Evolutionary conservation across 1,140 invertebrate genomes (phyloP).

Genomic region (Macrobrachium rosenbergii): DNA sequence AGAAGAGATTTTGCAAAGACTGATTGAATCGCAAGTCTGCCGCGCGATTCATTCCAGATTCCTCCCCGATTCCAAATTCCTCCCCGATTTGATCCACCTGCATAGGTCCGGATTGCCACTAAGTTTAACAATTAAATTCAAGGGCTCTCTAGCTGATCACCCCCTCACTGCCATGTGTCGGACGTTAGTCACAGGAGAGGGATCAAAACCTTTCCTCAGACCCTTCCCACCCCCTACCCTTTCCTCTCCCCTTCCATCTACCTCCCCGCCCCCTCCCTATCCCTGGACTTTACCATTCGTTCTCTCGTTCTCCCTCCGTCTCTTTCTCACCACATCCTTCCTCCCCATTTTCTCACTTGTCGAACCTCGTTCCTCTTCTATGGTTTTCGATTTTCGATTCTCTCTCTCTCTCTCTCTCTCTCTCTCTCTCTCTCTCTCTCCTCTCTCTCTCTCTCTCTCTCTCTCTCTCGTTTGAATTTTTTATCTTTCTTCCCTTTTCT

Average conservation of each 20-base stretch:
- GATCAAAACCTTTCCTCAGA: not conserved
- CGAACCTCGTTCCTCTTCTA: not conserved
- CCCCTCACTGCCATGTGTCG: conserved; percentile 32
- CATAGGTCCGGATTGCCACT: conserved; percentile 28
- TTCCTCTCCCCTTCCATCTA: not conserved
- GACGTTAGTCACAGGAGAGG: conserved; percentile 33
- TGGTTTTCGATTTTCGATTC: not conserved
- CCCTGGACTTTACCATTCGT: not conserved
- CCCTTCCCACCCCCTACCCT: not conserved
- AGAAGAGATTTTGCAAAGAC: conserved; percentile 10
- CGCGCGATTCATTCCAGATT: conserved; percentile 9
- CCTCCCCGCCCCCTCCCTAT: not conserved
- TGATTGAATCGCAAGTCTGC: conserved; percentile 4
- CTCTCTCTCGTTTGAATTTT: not conserved
- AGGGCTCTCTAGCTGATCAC: conserved; percentile 18
- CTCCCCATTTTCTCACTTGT: not conserved
- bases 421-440: not conserved
- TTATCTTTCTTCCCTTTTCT: not conserved
- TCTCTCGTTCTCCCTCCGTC: not conserved
- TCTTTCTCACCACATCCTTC: not conserved
- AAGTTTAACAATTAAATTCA: conserved; percentile 59
- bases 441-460: not conserved
- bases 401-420: not conserved
- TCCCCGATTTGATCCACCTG: conserved; percentile 18
- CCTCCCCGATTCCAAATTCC: conserved; percentile 10